Conservation (phyloP, 2,113 vertebrate species). For the Cavia aperea region DNA sequence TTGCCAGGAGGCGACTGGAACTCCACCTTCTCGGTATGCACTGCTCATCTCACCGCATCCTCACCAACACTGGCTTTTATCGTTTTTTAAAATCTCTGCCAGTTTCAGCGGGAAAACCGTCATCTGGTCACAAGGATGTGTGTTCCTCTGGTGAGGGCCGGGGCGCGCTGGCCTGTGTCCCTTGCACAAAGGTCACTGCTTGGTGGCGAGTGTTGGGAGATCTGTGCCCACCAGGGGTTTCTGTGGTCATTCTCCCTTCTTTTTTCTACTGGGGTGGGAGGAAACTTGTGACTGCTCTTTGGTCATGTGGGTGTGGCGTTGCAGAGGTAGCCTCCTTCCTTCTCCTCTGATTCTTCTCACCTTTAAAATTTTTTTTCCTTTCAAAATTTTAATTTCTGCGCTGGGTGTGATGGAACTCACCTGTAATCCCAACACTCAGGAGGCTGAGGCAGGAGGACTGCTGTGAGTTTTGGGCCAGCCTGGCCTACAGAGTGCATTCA, state of each 20-base stretch:
- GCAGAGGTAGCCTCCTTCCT: background rate
- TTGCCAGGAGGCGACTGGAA: slow-evolving; percentile 19
- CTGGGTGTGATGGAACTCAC: background rate
- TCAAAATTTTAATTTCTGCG: background rate
- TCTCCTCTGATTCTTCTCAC: slow-evolving; percentile 19
- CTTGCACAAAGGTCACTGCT: background rate
- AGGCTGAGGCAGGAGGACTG: background rate
- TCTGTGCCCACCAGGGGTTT: background rate
- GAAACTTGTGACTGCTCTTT: background rate
- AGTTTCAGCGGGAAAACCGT: background rate
- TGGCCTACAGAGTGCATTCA: background rate
- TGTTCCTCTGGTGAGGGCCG: background rate
- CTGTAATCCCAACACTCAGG: background rate
- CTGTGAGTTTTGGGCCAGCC: background rate
- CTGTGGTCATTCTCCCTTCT: background rate
- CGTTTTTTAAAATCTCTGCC: background rate
- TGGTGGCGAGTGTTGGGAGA: background rate
- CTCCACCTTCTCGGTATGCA: background rate
- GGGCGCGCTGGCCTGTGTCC: background rate
- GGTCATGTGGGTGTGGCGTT: background rate
- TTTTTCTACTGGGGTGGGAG: background rate
- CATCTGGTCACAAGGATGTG: background rate
- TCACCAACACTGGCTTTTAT: background rate
- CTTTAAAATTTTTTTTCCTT: background rate
- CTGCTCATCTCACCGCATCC: slow-evolving; percentile 22